Base-by-base conservation (phyloP, 2,113 vertebrate species). In the Sialia sialis region DNA sequence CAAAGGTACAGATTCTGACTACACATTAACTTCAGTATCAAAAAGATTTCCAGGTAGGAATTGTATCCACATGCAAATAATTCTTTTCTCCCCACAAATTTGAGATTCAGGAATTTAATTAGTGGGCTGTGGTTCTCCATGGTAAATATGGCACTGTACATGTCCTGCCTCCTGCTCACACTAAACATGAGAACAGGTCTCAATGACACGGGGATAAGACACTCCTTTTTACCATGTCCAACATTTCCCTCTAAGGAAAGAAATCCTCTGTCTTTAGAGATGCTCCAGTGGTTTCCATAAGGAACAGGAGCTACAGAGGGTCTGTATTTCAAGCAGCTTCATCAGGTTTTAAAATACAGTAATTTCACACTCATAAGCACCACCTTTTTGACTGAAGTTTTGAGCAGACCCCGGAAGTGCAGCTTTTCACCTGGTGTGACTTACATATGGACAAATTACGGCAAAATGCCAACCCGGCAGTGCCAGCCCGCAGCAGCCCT, bases 151-250 rank as follows among this genome's bases (percentile, higher is more conserved):
- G 13, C 25, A 26, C 11, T 11, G 48, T 2, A 29, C 22, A 1
- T 8, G 17, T 32, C n/a, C 78, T 1, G 0, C 19, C 66, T 93
- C 82, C 59, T 34, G 25, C 23, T 0, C 32, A 38, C 22, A 52
- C n/a, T 23, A 1, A 8, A 52, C 16, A 41, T 62, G 46, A 32
- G 23, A 76, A 32, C 34, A 30, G 5, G 5, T 39, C 20, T 38
- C 43, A 26, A 2, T 1, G 0, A 25, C 1, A 16, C 0, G 11
- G 41, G 29, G 25, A 22, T 13, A 26, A 51, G 54, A 38, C 0
- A 59, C 7, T 9, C 9, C 3, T 23, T 72, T 48, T 44, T 44
- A 68, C 51, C 26, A 8, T 22, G 34, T 2, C 43, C 16, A 67
- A 4, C 20, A 11, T n/a, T n/a, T n/a, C n/a, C n/a, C n/a, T n/a